Percentiles rank a stretch among this genome's conserved stretches.
These are phyloP conservation scores for Hymenopus coronatus DNA, from an alignment of 2,888 invertebrate genomes.

Conservation along the genomic window DNA sequence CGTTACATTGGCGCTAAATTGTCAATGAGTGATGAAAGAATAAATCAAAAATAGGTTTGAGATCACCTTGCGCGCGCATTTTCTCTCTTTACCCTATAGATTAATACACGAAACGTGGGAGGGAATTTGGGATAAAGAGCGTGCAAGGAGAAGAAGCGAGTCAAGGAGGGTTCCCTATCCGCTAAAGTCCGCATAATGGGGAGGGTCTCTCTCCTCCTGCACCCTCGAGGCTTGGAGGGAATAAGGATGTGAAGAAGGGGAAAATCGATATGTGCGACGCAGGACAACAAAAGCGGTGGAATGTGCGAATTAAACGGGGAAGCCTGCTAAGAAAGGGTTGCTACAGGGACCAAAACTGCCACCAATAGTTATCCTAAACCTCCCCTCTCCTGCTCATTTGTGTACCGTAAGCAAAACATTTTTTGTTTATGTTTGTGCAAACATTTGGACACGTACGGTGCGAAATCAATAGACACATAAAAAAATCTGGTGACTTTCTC, in stretches of 20 bases:
- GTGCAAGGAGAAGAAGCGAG: not conserved
- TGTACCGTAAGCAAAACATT: not conserved
- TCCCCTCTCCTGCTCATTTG: not conserved
- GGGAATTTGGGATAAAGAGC: not conserved
- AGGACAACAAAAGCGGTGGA: slow-evolving; percentile 23
- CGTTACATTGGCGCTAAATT: too few species aligned
- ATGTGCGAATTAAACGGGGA: slow-evolving; percentile 16
- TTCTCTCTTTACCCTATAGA: not conserved
- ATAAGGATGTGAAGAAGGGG: slow-evolving; percentile 11
- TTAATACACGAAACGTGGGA: not conserved
- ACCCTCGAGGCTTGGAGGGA: not conserved
- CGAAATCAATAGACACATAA: too few species aligned
- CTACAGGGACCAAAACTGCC: not conserved
- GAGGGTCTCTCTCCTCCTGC: not conserved
- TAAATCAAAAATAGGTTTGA: too few species aligned
- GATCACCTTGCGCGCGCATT: too few species aligned
- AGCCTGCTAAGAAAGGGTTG: not conserved
- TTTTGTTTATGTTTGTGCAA: not conserved
- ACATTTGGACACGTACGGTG: too few species aligned
- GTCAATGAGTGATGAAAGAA: too few species aligned
- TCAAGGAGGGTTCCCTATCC: not conserved
- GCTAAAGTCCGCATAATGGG: not conserved
- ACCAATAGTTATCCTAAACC: not conserved
- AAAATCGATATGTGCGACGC: slow-evolving; percentile 19
- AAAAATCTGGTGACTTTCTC: too few species aligned